Evolutionary conservation across 2,113 vertebrate genomes (phyloP).

Genomic region (Semicossyphus pulcher): DNA sequence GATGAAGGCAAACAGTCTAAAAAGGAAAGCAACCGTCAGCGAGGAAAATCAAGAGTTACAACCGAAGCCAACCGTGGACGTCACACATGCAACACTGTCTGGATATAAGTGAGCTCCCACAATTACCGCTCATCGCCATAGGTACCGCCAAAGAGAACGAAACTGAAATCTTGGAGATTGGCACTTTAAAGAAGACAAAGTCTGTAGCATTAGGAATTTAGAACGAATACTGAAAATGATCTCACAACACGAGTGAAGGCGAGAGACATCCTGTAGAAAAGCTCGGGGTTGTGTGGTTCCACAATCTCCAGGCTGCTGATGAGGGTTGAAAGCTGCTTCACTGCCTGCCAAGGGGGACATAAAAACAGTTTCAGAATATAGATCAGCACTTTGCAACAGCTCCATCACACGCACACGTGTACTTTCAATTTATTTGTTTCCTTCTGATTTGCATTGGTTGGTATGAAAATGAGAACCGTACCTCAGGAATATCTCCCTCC

Average conservation of each 20-base stretch:
- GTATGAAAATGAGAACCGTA: conserved; percentile 65
- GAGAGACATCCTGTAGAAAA: conserved; percentile 90
- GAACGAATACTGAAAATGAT: conserved; percentile 1
- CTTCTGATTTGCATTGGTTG: background rate
- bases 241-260: conserved; percentile 95
- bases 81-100: too few species aligned
- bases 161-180: too few species aligned
- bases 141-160: too few species aligned
- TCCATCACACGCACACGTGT: background rate
- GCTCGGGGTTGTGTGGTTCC: conserved; percentile 90
- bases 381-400: background rate
- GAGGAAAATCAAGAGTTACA: too few species aligned
- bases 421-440: background rate
- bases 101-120: too few species aligned
- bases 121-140: too few species aligned
- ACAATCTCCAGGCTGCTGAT: conserved; percentile 85
- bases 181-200: background rate
- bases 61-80: too few species aligned
- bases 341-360: conserved; percentile 81
- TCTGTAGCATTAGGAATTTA: background rate
- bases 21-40: too few species aligned
- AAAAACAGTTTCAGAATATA: conserved; percentile 26
- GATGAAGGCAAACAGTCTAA: too few species aligned
- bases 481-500: conserved; percentile 90
- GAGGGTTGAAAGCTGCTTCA: conserved; percentile 87